phyloP scores from a whole-genome alignment of 2,113 vertebrate genomes.

The Pachyramphus minor region DNA sequence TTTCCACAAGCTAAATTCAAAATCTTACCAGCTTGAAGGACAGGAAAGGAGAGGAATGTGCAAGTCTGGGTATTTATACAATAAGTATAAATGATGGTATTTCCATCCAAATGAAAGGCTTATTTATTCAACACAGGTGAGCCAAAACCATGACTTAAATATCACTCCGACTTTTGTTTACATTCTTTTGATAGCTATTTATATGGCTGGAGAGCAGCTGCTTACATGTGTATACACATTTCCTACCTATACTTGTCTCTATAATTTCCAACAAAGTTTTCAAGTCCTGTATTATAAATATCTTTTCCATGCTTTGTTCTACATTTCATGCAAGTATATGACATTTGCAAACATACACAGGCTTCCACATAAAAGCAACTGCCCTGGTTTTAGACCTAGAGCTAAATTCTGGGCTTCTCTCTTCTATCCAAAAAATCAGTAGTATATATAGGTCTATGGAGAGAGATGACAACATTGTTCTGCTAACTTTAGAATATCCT shows the following conservation, averaged over 20 bases:
- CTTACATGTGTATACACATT: fast-evolving
- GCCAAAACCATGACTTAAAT: background rate
- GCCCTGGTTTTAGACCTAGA: background rate
- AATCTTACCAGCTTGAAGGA: background rate
- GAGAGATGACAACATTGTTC: background rate
- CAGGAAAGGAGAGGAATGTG: background rate
- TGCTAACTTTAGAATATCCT: background rate
- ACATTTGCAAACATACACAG: background rate
- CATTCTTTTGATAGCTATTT: background rate
- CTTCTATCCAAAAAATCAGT: background rate
- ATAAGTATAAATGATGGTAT: background rate
- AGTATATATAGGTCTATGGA: background rate
- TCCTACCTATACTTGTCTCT: background rate
- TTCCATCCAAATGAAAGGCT: background rate
- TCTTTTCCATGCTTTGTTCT: background rate
- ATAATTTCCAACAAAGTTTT: background rate
- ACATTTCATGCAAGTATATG: background rate
- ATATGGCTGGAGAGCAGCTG: background rate
- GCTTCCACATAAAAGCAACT: background rate
- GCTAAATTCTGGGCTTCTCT: background rate
- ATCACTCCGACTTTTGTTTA: background rate
- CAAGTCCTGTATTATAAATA: background rate
- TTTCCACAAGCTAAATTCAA: background rate
- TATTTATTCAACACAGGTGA: background rate
- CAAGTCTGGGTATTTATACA: background rate